phyloP scores from a whole-genome alignment of 2,113 vertebrate species.

The Microcebus lehilahytsara region DNA sequence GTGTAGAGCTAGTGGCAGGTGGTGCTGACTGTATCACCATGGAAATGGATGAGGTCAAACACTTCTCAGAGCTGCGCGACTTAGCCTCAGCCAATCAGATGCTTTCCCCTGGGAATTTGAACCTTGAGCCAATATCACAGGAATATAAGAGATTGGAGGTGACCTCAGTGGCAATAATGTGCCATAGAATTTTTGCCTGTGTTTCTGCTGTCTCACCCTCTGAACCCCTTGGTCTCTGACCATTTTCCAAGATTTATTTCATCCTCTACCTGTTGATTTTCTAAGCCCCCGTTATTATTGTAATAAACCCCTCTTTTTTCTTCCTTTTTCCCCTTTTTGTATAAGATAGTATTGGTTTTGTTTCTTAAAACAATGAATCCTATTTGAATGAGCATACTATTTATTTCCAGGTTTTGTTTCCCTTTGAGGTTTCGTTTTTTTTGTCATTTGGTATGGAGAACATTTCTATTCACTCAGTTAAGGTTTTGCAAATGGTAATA shows the following conservation, averaged over 20 bases:
- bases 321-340: neutral
- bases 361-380: neutral
- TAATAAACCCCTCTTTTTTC: neutral
- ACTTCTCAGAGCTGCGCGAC: neutral
- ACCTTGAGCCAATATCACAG: neutral
- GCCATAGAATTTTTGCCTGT: neutral
- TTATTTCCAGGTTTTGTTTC: neutral
- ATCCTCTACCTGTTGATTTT: neutral
- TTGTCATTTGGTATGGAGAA: neutral
- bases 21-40: neutral
- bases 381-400: neutral
- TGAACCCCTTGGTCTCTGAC: neutral
- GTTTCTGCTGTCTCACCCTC: neutral
- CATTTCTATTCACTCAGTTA: neutral
- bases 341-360: neutral
- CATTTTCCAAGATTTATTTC: neutral
- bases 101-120: neutral
- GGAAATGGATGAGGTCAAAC: neutral
- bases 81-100: neutral
- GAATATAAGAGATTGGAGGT: fast-evolving
- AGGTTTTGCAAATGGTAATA: conserved; percentile 12
- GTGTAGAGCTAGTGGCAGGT: neutral
- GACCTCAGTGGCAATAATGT: neutral
- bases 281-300: neutral
- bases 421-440: neutral